phyloP scores from a whole-genome alignment of 2,888 invertebrate species.

The Allacma fusca region DNA sequence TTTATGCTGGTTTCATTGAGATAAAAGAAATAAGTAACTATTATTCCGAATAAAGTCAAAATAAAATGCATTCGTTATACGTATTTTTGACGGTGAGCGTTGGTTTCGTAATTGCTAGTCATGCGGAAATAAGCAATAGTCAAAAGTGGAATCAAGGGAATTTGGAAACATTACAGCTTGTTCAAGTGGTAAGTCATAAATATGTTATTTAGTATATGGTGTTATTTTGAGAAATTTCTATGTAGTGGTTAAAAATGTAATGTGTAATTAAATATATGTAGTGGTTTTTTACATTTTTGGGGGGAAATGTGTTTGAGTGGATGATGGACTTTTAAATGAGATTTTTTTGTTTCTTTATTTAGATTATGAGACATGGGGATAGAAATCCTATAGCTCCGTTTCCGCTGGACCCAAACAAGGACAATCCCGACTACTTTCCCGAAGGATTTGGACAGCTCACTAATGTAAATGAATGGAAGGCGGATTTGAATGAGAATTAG shows the following conservation, averaged over 20 bases:
- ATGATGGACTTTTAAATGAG: no score
- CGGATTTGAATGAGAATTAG: neutral
- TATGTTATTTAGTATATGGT: no score
- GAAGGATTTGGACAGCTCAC: slow-evolving; percentile 38
- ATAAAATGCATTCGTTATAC: no score
- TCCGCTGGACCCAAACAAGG: slow-evolving; percentile 26
- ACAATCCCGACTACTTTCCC: slow-evolving; percentile 18
- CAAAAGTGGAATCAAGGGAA: neutral
- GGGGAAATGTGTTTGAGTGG: no score
- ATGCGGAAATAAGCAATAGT: neutral
- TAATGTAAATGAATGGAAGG: slow-evolving; percentile 11
- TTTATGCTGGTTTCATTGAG: no score
- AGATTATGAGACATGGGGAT: slow-evolving; percentile 39
- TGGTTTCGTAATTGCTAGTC: neutral
- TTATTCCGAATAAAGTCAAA: no score
- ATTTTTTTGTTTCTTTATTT: neutral
- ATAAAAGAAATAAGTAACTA: no score
- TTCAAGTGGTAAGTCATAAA: slow-evolving; percentile 40
- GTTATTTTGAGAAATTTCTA: no score
- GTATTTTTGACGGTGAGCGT: no score
- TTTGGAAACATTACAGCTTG: slow-evolving; percentile 25
- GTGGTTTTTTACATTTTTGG: no score
- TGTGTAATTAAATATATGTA: no score
- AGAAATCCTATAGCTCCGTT: slow-evolving; percentile 23
- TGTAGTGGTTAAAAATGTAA: no score